These are phyloP conservation scores for Sminthurinus aureus DNA, from an alignment of 2,888 invertebrate species.

Conservation along the genomic window DNA sequence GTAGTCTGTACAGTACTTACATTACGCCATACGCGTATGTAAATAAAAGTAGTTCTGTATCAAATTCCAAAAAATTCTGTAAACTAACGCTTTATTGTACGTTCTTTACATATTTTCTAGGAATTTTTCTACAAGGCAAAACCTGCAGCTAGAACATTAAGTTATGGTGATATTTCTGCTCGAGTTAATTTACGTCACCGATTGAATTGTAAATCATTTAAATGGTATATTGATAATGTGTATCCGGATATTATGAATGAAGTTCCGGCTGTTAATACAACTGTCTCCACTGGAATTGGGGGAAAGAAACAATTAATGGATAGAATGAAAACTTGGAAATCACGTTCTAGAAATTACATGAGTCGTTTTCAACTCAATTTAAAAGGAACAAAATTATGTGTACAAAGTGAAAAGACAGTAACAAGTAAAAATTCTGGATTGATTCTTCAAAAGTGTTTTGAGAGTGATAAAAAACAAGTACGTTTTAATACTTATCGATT, in stretches of 20 bases:
- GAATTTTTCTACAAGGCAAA: constrained; percentile 63
- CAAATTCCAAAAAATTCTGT: too few species aligned
- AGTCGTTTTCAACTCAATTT: constrained; percentile 71
- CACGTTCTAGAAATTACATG: constrained; percentile 66
- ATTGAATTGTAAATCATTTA: constrained; percentile 78
- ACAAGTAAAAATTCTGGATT: constrained; percentile 80
- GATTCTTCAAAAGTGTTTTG: constrained; percentile 72
- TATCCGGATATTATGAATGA: constrained; percentile 75
- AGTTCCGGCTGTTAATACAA: constrained; percentile 15
- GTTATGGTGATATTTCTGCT: constrained; percentile 81
- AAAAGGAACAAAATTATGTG: constrained; percentile 76
- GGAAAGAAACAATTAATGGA: constrained; percentile 47
- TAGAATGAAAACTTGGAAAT: constrained; percentile 80
- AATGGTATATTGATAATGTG: constrained; percentile 85
- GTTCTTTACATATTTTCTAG: constrained; percentile 65
- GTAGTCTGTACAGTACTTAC: too few species aligned
- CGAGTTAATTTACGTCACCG: constrained; percentile 74
- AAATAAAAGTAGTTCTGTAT: too few species aligned
- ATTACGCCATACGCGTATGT: too few species aligned
- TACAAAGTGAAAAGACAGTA: constrained; percentile 78
- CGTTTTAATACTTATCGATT: background rate
- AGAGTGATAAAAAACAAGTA: constrained; percentile 76
- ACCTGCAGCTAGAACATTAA: constrained; percentile 37
- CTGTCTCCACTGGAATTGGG: too few species aligned
- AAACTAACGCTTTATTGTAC: too few species aligned